phyloP scores from a whole-genome alignment of 1,140 invertebrate species.

The Papilio xuthus region DNA sequence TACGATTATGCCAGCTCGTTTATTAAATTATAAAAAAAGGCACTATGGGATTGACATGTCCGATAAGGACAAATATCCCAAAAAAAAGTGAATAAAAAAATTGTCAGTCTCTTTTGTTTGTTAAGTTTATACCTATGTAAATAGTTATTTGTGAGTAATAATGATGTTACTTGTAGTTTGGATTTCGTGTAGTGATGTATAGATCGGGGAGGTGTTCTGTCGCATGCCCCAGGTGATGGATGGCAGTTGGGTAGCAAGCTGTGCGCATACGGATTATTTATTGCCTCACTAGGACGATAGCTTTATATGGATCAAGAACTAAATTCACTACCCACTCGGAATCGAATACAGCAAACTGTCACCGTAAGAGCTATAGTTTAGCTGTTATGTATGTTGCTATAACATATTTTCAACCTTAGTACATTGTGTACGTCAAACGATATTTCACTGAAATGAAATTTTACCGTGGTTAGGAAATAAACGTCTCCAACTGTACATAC shows the following conservation, averaged over 20 bases:
- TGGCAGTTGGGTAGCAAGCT: conserved; percentile 13
- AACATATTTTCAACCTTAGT: neutral
- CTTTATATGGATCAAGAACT: neutral
- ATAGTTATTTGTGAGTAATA: neutral
- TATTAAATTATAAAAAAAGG: too few relatives aligned
- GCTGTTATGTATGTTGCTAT: too few relatives aligned
- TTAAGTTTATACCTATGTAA: neutral
- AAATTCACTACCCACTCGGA: neutral
- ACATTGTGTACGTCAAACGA: neutral
- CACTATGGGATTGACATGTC: too few relatives aligned
- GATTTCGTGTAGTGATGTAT: conserved; percentile 9
- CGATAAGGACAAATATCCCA: too few relatives aligned
- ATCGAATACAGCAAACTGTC: neutral
- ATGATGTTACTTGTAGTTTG: neutral
- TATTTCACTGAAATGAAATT: neutral
- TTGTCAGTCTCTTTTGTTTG: neutral
- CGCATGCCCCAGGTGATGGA: neutral
- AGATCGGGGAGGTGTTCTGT: neutral
- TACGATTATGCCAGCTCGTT: too few relatives aligned
- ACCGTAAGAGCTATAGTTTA: neutral
- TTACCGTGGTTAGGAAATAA: neutral
- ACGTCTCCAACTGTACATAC: too few relatives aligned
- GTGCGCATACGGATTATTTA: conserved; percentile 12
- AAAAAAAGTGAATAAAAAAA: too few relatives aligned
- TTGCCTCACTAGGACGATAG: neutral